A percentile compares a stretch with the other conserved stretches of the same genome.
phyloP scores from a whole-genome alignment of 2,888 invertebrate species.

The Steinernema hermaphroditum region DNA sequence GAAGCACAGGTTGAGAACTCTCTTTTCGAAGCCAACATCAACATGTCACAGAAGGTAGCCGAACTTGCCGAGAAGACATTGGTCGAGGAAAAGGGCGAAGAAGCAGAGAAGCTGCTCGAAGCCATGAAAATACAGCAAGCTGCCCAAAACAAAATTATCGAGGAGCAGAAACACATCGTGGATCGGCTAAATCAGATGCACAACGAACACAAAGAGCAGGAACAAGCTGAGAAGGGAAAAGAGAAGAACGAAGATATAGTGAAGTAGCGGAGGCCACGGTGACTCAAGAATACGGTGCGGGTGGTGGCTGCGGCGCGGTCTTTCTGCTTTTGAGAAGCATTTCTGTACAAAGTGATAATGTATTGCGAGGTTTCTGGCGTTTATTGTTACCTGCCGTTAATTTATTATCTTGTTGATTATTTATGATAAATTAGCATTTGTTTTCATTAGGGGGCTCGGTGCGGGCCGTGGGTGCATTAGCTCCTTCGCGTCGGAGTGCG shows the following conservation, averaged over 20 bases:
- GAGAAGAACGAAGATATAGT: conserved; percentile 24
- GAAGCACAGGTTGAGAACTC: conserved; percentile 49
- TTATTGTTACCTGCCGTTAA: conserved; percentile 4
- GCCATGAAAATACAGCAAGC: not conserved
- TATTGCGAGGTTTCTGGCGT: not conserved
- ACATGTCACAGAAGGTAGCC: conserved; percentile 53
- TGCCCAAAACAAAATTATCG: not conserved
- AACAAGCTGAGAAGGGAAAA: conserved; percentile 27
- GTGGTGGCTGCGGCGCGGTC: too few relatives aligned
- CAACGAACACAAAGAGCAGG: conserved; percentile 37
- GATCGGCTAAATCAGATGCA: conserved; percentile 50
- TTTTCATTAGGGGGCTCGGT: not conserved
- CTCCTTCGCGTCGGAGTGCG: not conserved
- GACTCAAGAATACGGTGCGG: too few relatives aligned
- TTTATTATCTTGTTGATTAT: conserved; percentile 22
- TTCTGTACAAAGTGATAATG: conserved; percentile 5
- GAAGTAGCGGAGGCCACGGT: not conserved
- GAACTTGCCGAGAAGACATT: conserved; percentile 40
- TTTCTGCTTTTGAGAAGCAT: too few relatives aligned
- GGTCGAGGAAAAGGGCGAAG: conserved; percentile 48
- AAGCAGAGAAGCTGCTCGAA: conserved; percentile 40
- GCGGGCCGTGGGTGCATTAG: not conserved
- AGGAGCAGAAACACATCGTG: conserved; percentile 47
- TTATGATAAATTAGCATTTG: not conserved
- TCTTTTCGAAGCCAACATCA: conserved; percentile 53